phyloP scores from a whole-genome alignment of 2,797 vertebrate species.

The Propithecus deckenii region DNA sequence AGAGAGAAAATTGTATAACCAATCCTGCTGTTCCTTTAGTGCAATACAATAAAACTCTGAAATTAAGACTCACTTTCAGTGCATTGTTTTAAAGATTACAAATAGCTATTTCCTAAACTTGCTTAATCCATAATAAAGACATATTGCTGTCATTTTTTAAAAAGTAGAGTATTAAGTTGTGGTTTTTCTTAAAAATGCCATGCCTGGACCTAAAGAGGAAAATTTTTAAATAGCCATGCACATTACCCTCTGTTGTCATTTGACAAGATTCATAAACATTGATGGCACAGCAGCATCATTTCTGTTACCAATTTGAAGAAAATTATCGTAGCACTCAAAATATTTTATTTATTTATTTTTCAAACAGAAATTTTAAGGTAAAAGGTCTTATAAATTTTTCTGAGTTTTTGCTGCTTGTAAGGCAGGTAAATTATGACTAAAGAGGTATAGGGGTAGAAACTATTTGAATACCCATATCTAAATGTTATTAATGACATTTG shows the following conservation, averaged over 20 bases:
- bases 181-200: neutral
- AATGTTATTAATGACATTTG: neutral
- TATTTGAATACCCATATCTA: neutral
- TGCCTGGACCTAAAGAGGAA: neutral
- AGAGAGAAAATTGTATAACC: conserved; percentile 76
- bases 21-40: conserved; percentile 85
- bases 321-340: neutral
- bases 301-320: conserved; percentile 8
- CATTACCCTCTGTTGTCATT: neutral
- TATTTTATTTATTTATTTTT: conserved; percentile 17
- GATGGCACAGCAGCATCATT: neutral
- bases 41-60: conserved; percentile 83
- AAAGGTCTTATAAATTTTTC: neutral
- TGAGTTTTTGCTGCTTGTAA: neutral
- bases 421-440: neutral
- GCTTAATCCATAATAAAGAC: conserved; percentile 59
- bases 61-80: conserved; percentile 77
- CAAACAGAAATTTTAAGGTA: conserved; percentile 20
- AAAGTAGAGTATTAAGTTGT: neutral
- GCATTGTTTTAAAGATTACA: conserved; percentile 72
- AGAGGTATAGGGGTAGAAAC: neutral
- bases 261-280: neutral
- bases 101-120: conserved; percentile 58
- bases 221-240: neutral
- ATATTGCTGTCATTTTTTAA: conserved; percentile 26